Evolutionary conservation across 2,797 vertebrate species (phyloP), one percentile per base, ranked within the genome.

Genomic region (Malacoctenus gilli): DNA sequence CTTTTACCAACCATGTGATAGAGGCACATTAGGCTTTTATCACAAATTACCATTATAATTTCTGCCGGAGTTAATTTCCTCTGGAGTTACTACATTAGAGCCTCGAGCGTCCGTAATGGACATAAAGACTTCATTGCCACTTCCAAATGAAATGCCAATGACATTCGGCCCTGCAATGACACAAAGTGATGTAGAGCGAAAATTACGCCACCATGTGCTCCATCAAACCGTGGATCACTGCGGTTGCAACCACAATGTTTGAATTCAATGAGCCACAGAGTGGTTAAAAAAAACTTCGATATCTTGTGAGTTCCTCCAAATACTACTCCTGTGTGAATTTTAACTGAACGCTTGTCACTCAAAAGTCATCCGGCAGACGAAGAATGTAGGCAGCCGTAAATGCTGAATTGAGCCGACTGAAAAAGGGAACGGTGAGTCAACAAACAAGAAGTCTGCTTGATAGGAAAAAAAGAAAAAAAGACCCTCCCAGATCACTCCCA

Each of bases 121-220:
- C 77, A 71, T 76, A 55, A 83, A 79, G 82, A 67, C 75, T 75
- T 79, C 59, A 75, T 59, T 73, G 70, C 57, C 51, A 59, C 58
- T 83, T 68, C 49, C 68, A 75, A 83, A 83, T 80, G 74, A 83
- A 85, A 84, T 68, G 64, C 59, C 67, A 56, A 46, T 75, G 78
- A 77, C 72, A 78, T 60, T 63, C 35, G 64, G 76, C 68, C 60
- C 68, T 34, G 6, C 70, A 59, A 87, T 58, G 72, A 68, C 13
- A 67, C 79, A 75, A 83, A 64, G 54, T 62, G 50, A 60, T 0
- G 36, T 34, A 37, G 65, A 73, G 56, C 44, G 31, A 75, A 78
- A 85, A n/a, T n/a, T n/a, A n/a, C 72, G 72, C 77, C 66, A 75
- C 79, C 83, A 74, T 80, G 79, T 80, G 72, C 60, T 77, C 44